phyloP scores from a whole-genome alignment of 2,888 invertebrate species.

The Argyra leucocephala region DNA sequence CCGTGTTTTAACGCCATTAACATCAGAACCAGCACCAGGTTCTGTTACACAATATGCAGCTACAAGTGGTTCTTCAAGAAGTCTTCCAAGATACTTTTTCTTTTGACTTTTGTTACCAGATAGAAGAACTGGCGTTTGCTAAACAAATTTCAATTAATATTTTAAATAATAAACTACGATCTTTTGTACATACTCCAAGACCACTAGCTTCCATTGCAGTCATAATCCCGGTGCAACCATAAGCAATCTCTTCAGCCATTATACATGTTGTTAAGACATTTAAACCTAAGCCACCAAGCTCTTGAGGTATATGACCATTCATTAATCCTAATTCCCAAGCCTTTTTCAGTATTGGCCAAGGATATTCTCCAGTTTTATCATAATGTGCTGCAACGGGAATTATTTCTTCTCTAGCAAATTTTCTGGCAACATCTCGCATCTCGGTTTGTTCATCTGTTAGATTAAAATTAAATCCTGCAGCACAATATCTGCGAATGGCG shows the following conservation, averaged over 20 bases:
- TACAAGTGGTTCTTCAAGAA: conserved; percentile 81
- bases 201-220: conserved; percentile 85
- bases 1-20: conserved; percentile 77
- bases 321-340: conserved; percentile 81
- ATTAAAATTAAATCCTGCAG: conserved; percentile 33
- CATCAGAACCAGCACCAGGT: conserved; percentile 93
- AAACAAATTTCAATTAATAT: not conserved
- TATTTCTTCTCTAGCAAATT: conserved; percentile 87
- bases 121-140: conserved; percentile 43
- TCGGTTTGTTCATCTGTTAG: conserved; percentile 41
- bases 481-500: conserved; percentile 13
- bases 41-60: conserved; percentile 95
- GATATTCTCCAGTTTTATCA: conserved; percentile 86
- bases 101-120: conserved; percentile 73
- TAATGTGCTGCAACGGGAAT: conserved; percentile 81
- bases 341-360: conserved; percentile 89
- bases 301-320: conserved; percentile 75
- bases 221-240: conserved; percentile 85
- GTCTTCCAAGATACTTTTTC: conserved; percentile 85
- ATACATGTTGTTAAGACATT: conserved; percentile 48
- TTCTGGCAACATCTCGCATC: conserved; percentile 47
- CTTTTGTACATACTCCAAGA: conserved; percentile 68
- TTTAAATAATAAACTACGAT: not conserved
- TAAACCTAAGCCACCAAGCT: conserved; percentile 51
- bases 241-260: conserved; percentile 81